Evolutionary conservation across 1,140 invertebrate genomes (phyloP), one percentile per base, ranked within the genome.

Genomic region (Dolichoris vasculosae): DNA sequence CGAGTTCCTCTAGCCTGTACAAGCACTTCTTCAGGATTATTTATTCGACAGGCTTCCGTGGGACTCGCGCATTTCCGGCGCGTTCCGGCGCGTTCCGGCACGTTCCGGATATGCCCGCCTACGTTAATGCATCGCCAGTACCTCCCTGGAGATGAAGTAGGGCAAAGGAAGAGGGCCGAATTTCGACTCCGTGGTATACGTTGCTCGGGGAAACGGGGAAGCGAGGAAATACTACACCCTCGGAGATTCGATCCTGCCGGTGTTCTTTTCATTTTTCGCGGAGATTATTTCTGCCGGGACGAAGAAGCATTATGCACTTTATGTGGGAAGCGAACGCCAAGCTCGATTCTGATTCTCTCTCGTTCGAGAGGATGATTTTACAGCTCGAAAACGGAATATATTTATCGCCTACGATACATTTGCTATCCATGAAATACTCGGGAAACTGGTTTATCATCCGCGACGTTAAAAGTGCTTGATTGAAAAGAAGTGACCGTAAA

Each of bases 41-140:
- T 92, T 92, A 92, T 92, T 91, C 90, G 90, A 86, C 89, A 91
- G 91, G 90, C 90, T 92, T 90, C 90, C 90, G 91, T 88, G 89
- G 88, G 90, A 89, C 89, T 90, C 67, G 67, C 88, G 90, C 87
- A 89, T 89, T 91, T 91, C 91, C 90, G 89, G 90, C 88, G 89
- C 73, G 88, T 71, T 89, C 90, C 90, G 91, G 91, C n/a, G n/a
- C n/a, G n/a, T 91, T 91, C 91, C 90, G 89, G 90, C 88, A 89
- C 73, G 88, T 71, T 89, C 90, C 90, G 91, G 91, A 91, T 90
- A 90, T 90, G 40, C 71, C 30, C 90, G 90, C 91, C 90, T 91
- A 89, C 89, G 90, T 89, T 91, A 92, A 92, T 92, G 90, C 89
- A 91, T 89, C 89, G 88, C 86, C 20, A 17, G 11, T 87, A 89